Percentiles rank a stretch among this genome's conserved stretches.
These are phyloP conservation scores for Erythrocercus mccallii DNA, from an alignment of 2,113 vertebrate genomes.

Conservation along the genomic window DNA sequence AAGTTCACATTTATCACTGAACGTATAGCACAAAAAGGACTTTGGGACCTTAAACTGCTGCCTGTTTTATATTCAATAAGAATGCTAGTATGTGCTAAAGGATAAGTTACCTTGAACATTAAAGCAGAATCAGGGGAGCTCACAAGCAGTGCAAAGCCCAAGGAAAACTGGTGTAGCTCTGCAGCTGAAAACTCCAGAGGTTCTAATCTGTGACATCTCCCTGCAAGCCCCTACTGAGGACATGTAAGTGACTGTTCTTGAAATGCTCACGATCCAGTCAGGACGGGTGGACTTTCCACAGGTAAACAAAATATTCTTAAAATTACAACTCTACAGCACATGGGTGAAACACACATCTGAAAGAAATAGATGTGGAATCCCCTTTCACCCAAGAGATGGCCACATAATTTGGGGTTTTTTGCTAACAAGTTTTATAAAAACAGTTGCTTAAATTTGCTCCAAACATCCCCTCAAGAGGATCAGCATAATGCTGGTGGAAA, in stretches of 20 bases:
- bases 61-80: not conserved
- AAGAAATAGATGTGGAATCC: not conserved
- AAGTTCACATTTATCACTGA: not conserved
- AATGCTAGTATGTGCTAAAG: not conserved
- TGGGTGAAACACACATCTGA: not conserved
- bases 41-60: not conserved
- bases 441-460: not conserved
- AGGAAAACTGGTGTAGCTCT: not conserved
- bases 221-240: not conserved
- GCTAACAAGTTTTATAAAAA: not conserved
- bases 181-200: not conserved
- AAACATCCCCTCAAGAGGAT: not conserved
- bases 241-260: not conserved
- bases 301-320: not conserved
- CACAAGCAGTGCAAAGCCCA: not conserved
- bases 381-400: not conserved
- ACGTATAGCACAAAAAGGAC: not conserved
- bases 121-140: not conserved
- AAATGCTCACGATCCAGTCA: not conserved
- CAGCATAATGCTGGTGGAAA: not conserved
- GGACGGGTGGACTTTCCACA: not conserved
- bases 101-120: not conserved
- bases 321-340: not conserved
- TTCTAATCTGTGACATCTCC: not conserved
- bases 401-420: not conserved